These are phyloP conservation scores for Brachyptera risi DNA, from an alignment of 2,888 invertebrate species.

Conservation along the genomic window DNA sequence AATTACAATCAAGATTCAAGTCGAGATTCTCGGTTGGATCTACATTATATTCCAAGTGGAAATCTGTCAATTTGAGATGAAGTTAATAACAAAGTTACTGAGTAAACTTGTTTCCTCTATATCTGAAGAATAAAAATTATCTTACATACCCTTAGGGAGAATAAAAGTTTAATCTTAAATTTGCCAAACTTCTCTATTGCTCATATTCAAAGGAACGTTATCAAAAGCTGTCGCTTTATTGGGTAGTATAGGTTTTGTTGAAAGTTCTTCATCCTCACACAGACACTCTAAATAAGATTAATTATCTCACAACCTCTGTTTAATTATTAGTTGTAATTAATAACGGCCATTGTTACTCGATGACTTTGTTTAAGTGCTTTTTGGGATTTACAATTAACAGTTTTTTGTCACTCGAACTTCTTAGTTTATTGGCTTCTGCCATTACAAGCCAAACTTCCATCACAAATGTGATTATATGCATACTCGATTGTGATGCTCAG, in stretches of 20 bases:
- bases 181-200: slow-evolving; percentile 13
- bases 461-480: slow-evolving; percentile 9
- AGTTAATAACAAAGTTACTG: neutral
- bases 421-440: slow-evolving; percentile 8
- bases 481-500: too few relatives aligned
- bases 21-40: too few relatives aligned
- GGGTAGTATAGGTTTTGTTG: slow-evolving; percentile 6
- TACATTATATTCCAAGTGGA: too few relatives aligned
- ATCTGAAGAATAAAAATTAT: neutral
- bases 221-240: slow-evolving; percentile 1
- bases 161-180: neutral
- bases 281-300: slow-evolving; percentile 6
- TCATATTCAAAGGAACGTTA: neutral
- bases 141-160: slow-evolving; percentile 1
- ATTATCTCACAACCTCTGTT: slow-evolving; percentile 16
- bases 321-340: slow-evolving; percentile 20
- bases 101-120: neutral
- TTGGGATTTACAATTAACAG: neutral
- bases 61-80: neutral
- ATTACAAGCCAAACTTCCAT: neutral
- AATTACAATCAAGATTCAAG: too few relatives aligned
- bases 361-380: neutral
- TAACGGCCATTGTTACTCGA: slow-evolving; percentile 6
- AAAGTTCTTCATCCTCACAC: neutral
- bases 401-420: slow-evolving; percentile 12